Evolutionary conservation across 2,888 invertebrate genomes (phyloP), one percentile per base, ranked within the genome.

Genomic region (Gari tellinella): DNA sequence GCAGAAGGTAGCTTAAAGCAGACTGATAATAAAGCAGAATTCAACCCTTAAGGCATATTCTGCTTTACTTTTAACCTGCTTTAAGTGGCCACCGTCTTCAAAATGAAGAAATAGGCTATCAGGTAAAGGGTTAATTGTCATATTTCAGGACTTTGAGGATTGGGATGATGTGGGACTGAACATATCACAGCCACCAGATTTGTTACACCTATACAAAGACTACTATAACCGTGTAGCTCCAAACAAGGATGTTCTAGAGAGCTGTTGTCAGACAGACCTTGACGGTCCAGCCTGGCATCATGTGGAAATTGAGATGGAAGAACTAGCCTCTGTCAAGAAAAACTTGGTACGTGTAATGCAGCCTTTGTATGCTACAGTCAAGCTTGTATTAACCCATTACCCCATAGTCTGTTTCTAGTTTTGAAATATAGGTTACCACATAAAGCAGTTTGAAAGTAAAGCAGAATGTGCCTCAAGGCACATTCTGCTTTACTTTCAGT

Each of bases 141-240:
- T 58, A 2, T 79, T 74, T 17, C 83, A 95, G 95, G 96, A 96
- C 92, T 96, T 96, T 93, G 96, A 97, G 92, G 96, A 96, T 90
- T 97, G 97, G 97, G 96, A 97, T 91, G 97, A 97, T 92, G 96
- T 97, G 15, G 97, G 97, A 0, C 93, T 97, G 48, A 97, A 97
- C 90, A 95, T 96, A 92, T 94, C 96, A 0, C 95, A 96, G 84
- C 97, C 96, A 26, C 94, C 95, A 0, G 95, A 95, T 82, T 92
- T 97, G 38, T 92, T 96, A 17, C 89, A 90, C 38, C 80, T 93
- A 21, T 93, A 92, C 62, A 84, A 92, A 43, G 92, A 92, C 72
- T 91, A 86, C 81, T 87, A 89, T 38, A 90, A 87, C 55, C 90
- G 90, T 75, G 79, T 81, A 15, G 65, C 69, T n/a, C 88, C 89